Evolutionary conservation across 2,113 vertebrate species (phyloP).

Genomic region (Physeter macrocephalus): DNA sequence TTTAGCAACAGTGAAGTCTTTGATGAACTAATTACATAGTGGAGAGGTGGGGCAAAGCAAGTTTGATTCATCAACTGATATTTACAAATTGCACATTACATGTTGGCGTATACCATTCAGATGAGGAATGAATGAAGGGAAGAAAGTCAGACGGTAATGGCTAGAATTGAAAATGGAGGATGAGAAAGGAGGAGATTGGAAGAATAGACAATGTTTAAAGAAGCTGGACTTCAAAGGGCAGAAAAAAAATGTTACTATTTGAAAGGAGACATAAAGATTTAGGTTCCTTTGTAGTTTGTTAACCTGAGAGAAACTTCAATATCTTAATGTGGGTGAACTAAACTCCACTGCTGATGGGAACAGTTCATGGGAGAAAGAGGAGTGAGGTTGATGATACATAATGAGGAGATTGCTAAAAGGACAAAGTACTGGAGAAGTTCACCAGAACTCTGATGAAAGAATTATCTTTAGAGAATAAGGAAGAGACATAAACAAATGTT

Average conservation of each 20-base stretch:
- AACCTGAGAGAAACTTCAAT: neutral
- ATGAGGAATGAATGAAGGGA: neutral
- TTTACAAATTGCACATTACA: neutral
- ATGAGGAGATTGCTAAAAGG: neutral
- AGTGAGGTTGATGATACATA: neutral
- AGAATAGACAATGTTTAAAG: neutral
- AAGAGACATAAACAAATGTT: neutral
- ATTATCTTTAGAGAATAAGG: neutral
- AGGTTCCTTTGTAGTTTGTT: neutral
- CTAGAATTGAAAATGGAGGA: neutral
- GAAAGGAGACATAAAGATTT: neutral
- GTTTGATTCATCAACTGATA: neutral
- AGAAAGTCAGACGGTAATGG: neutral
- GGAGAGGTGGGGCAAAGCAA: neutral
- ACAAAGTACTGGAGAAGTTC: neutral
- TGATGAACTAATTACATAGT: neutral
- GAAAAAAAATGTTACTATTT: neutral
- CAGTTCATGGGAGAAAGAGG: neutral
- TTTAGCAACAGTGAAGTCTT: neutral
- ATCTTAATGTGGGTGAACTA: neutral
- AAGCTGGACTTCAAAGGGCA: neutral
- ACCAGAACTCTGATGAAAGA: neutral
- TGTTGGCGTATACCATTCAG: neutral
- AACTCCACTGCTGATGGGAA: neutral
- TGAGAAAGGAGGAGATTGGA: neutral